Evolutionary conservation across 2,113 vertebrate species (phyloP), one percentile per base, ranked within the genome.

Genomic region (Plectropomus leopardus): DNA sequence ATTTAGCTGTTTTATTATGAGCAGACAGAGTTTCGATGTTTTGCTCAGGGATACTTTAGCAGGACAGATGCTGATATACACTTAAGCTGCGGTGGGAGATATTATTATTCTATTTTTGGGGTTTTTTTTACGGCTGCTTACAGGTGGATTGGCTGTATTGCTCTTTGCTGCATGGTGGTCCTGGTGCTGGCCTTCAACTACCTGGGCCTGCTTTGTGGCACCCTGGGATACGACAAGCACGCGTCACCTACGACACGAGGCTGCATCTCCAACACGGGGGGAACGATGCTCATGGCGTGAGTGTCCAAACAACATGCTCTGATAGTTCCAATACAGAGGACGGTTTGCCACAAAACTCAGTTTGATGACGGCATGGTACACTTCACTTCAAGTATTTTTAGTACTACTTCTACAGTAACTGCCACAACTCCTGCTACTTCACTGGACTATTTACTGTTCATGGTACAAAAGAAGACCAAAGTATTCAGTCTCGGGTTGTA

Each of bases 251-350:
- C 97, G 16, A 96, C 94, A 9, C 94, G 98, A 58, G 98, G 98
- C 79, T 99, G 96, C 17, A 86, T 99, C 86, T 99, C 98, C 26
- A 98, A 99, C 87, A 99, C 96, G 0, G 98, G 98, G 13, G 98
- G 98, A 45, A 96, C 97, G 26, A 96, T 99, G 83, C 96, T 99
- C 53, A 98, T 99, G 97, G 96, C 95, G 98, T 99, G 90, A 97
- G 98, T 87, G 7, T 34, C 1, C 14, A 19, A 3, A 8, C 19
- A 5, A 48, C n/a, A 23, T 23, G 7, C 26, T 51, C 58, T 21
- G 15, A 13, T 5, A 23, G 7, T n/a, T 55, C 48, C 23, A 48
- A 58, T 30, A 24, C 28, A 72, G 34, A 7, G 17, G 17, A 58
- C 2, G 26, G 5, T 47, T 23, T 17, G n/a, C 14, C 14, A 44